These are phyloP conservation scores for Hippoglossus hippoglossus DNA, from an alignment of 2,797 vertebrate genomes.

Conservation along the genomic window DNA sequence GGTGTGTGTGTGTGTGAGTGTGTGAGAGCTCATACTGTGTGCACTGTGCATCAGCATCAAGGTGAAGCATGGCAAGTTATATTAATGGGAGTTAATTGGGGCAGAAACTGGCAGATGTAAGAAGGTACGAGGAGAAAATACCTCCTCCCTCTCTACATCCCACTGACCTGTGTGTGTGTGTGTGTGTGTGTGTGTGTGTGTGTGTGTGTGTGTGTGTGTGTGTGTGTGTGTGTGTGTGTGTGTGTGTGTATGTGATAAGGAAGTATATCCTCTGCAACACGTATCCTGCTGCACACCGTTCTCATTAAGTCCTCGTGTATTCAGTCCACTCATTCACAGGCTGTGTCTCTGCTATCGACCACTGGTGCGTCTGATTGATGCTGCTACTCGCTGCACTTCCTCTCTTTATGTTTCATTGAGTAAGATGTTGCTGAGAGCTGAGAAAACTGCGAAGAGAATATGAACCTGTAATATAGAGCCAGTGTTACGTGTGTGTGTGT, in stretches of 20 bases:
- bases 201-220: no score
- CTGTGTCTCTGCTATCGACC: not conserved
- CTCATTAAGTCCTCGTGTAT: conserved; percentile 57
- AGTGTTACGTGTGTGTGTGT: not conserved
- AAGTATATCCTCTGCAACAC: conserved; percentile 43
- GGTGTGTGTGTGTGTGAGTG: not conserved
- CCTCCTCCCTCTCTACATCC: conserved; percentile 17
- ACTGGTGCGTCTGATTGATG: conserved; percentile 27
- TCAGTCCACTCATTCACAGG: conserved; percentile 24
- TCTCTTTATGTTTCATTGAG: not conserved
- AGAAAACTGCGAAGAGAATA: no score
- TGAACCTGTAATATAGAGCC: no score
- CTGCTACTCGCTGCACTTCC: conserved; percentile 14
- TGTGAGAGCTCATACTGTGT: not conserved
- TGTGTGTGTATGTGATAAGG: conserved; percentile 17
- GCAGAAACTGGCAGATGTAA: conserved; percentile 66
- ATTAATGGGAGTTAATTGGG: conserved; percentile 72
- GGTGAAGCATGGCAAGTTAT: conserved; percentile 52
- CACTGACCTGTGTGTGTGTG: not conserved
- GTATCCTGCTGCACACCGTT: conserved; percentile 23
- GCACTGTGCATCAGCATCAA: conserved; percentile 30
- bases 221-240: not conserved
- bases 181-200: conserved; percentile 15
- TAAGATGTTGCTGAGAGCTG: conserved; percentile 8
- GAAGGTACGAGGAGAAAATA: conserved; percentile 46